Percentiles rank a stretch among this genome's conserved stretches.
Evolutionary conservation across 1,140 invertebrate genomes (phyloP).

Genomic region (Chlorops oryzae): DNA sequence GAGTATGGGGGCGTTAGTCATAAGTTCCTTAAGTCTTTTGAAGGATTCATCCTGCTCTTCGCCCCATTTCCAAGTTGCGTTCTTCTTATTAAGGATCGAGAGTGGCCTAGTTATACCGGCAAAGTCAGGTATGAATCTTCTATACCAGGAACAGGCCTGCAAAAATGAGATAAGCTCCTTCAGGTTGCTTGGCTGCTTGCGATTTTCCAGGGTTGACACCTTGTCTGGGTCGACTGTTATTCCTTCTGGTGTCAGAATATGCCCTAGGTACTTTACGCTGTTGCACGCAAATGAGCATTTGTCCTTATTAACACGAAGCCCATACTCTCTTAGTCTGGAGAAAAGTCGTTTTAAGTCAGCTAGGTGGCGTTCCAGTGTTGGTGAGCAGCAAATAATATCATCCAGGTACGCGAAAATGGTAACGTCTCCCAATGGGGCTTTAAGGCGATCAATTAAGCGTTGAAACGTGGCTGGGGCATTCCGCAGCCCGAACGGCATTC

Average conservation of each 20-base stretch:
- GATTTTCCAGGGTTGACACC: neutral
- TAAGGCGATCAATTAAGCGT: neutral
- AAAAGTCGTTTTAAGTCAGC: neutral
- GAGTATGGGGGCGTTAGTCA: too few species aligned
- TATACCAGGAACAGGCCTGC: conserved; percentile 4
- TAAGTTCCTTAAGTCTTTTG: too few species aligned
- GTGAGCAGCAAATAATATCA: conserved; percentile 3
- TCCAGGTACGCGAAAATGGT: conserved; percentile 1
- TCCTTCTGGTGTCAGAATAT: neutral
- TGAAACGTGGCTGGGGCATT: conserved; percentile 8
- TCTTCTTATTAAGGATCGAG: conserved; percentile 1
- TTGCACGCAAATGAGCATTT: conserved; percentile 1
- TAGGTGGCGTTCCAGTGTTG: neutral
- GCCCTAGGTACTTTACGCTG: conserved; percentile 3
- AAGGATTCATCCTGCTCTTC: too few species aligned
- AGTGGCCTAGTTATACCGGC: neutral
- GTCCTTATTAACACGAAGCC: neutral
- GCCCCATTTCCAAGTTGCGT: neutral
- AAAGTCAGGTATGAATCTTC: conserved; percentile 3
- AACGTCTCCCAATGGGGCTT: neutral
- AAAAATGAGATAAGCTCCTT: conserved; percentile 5
- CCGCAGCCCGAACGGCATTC: conserved; percentile 42
- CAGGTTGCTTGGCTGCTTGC: neutral
- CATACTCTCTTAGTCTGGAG: neutral
- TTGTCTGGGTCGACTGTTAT: conserved; percentile 1